phyloP scores from a whole-genome alignment of 1,140 invertebrate species.

The Ceratosolen fusciceps region DNA sequence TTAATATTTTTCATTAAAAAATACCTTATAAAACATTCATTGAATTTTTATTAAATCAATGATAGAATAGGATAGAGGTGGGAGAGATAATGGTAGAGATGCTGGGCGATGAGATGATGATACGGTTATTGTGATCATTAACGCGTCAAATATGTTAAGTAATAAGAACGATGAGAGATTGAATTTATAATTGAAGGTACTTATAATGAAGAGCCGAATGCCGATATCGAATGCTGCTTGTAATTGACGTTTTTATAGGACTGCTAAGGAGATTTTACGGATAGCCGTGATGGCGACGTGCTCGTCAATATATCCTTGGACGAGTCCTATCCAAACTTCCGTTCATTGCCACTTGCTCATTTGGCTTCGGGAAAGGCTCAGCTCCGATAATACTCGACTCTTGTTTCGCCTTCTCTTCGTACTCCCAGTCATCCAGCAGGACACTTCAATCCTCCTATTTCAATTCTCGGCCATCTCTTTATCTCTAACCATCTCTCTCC shows the following conservation, averaged over 20 bases:
- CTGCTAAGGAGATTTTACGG: neutral
- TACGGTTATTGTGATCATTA: too few species aligned
- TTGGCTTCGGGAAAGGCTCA: neutral
- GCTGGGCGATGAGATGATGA: too few species aligned
- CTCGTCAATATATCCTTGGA: constrained; percentile 31
- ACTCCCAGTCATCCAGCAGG: too few species aligned
- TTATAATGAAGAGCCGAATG: neutral
- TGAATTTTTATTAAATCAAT: too few species aligned
- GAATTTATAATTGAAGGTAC: neutral
- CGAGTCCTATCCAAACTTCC: constrained; percentile 37
- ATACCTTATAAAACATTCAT: too few species aligned
- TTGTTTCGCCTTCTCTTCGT: neutral
- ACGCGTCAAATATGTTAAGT: constrained; percentile 25
- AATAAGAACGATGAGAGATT: constrained; percentile 15
- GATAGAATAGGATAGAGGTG: too few species aligned
- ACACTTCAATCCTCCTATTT: too few species aligned
- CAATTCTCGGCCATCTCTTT: too few species aligned
- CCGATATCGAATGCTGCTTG: constrained; percentile 21
- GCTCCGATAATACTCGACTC: constrained; percentile 7
- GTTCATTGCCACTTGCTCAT: constrained; percentile 17
- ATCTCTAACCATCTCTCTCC: too few species aligned
- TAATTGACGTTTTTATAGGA: constrained; percentile 12
- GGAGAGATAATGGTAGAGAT: too few species aligned
- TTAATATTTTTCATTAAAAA: too few species aligned
- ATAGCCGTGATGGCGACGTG: too few species aligned